Percentiles rank a stretch among this genome's conserved stretches.
Conservation (phyloP, 2,113 vertebrate species). For the Phainopepla nitens region DNA sequence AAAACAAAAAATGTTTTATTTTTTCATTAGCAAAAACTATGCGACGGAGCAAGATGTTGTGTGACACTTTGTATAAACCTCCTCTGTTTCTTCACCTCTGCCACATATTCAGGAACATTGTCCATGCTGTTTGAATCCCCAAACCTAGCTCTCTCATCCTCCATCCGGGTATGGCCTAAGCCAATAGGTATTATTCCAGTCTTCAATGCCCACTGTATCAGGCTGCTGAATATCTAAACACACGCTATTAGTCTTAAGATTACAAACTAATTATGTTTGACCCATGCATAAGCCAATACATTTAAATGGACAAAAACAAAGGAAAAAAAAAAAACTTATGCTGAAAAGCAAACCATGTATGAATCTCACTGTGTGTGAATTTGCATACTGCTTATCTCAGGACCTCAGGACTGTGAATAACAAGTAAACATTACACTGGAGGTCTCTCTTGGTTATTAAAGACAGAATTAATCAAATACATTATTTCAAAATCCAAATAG, state of each 20-base stretch:
- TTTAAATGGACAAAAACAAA: background rate
- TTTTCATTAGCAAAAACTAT: background rate
- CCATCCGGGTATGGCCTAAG: background rate
- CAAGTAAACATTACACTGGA: background rate
- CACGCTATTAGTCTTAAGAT: fast-evolving
- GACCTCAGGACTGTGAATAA: background rate
- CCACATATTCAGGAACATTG: background rate
- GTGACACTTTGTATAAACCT: background rate
- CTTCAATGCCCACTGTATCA: background rate
- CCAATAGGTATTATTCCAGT: background rate
- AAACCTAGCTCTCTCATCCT: background rate
- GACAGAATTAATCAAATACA: background rate
- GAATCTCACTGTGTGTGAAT: background rate
- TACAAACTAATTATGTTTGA: background rate
- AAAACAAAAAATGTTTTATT: background rate
- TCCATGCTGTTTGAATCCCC: background rate
- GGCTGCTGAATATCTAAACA: background rate
- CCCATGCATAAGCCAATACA: background rate
- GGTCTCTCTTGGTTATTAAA: background rate
- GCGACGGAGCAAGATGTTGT: background rate
- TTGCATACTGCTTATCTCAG: background rate
- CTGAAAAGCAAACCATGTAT: background rate
- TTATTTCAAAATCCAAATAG: background rate
- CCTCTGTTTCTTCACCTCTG: background rate
- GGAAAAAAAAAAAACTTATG: background rate